These are phyloP conservation scores for Pelosia muscerda DNA, from an alignment of 2,888 invertebrate species.

Conservation along the genomic window DNA sequence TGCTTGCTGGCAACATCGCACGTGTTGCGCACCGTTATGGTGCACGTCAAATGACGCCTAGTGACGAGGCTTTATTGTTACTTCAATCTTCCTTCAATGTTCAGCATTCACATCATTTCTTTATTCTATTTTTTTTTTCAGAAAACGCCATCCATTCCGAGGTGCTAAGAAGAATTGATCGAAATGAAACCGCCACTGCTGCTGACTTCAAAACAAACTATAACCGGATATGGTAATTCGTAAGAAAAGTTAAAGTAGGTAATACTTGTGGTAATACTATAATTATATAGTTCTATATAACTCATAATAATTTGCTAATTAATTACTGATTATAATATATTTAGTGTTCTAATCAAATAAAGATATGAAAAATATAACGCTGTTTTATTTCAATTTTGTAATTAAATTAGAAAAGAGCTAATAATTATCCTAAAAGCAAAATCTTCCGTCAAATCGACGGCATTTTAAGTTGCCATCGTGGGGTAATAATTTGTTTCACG, in stretches of 20 bases:
- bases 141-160: constrained; percentile 18
- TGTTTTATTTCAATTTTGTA: not conserved
- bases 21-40: no score
- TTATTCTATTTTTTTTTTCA: not conserved
- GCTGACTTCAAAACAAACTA: not conserved
- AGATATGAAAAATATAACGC: not conserved
- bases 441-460: no score
- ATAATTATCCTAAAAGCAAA: no score
- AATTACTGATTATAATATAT: not conserved
- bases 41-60: no score
- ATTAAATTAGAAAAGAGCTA: not conserved
- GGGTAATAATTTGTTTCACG: no score
- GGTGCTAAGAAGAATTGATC: not conserved
- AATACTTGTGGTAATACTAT: no score
- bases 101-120: not conserved
- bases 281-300: not conserved
- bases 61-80: no score
- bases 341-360: not conserved
- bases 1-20: no score
- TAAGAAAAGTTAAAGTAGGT: not conserved
- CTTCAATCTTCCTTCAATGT: not conserved
- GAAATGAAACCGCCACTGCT: not conserved
- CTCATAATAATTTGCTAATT: not conserved
- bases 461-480: no score
- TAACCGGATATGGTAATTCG: not conserved